phyloP scores from a whole-genome alignment of 2,113 vertebrate species.

The Scatophagus argus region DNA sequence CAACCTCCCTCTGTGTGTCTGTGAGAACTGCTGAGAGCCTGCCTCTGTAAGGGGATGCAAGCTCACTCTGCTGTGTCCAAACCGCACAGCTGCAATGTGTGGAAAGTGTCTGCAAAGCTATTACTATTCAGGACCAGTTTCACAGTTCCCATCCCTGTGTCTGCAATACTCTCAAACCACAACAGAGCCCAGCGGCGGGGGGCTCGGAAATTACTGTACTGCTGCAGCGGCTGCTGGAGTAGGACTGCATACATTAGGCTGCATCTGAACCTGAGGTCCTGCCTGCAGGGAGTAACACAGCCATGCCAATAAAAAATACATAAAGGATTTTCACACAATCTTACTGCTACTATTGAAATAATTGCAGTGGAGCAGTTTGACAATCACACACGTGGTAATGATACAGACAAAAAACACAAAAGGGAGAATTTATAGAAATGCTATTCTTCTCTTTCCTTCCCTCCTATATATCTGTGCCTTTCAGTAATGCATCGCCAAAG shows the following conservation, averaged over 20 bases:
- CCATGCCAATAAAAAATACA: conserved; percentile 69
- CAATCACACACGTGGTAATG: neutral
- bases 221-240: conserved; percentile 62
- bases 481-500: conserved; percentile 25
- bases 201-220: conserved; percentile 67
- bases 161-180: conserved; percentile 68
- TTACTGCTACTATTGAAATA: conserved; percentile 28
- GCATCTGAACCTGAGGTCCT: conserved; percentile 58
- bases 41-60: conserved; percentile 45
- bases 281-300: conserved; percentile 62
- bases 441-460: neutral
- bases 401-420: neutral
- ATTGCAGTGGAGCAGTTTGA: conserved; percentile 8
- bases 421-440: neutral
- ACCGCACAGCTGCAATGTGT: conserved; percentile 55
- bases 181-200: conserved; percentile 58
- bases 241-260: conserved; percentile 74
- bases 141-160: conserved; percentile 40
- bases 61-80: conserved; percentile 52
- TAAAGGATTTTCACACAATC: conserved; percentile 54
- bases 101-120: conserved; percentile 51
- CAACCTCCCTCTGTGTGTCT: conserved; percentile 17
- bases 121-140: conserved; percentile 73
- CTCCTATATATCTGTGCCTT: neutral
- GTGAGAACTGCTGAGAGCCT: conserved; percentile 15